These are phyloP conservation scores for Temnopleurus reevesii DNA, from an alignment of 53 echinoderm and acorn worm genomes.

Conservation along the genomic window DNA sequence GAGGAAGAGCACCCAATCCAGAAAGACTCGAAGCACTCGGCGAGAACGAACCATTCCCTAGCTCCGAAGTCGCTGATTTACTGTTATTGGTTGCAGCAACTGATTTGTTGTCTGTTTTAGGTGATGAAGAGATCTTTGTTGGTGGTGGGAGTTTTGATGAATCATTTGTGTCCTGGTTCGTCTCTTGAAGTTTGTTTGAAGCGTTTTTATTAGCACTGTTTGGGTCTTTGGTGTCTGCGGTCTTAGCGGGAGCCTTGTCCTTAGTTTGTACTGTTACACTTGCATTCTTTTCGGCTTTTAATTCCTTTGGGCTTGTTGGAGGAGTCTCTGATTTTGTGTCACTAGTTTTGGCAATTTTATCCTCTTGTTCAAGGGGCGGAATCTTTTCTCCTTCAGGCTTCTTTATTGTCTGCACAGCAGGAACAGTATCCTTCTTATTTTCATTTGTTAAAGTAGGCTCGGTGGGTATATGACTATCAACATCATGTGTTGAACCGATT, in stretches of 20 bases:
- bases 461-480: not conserved
- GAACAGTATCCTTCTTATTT: not conserved
- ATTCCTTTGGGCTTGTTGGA: not conserved
- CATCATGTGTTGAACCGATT: not conserved
- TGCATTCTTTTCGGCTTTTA: slow-evolving; percentile 3
- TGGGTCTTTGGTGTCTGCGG: not conserved
- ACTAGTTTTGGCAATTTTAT: not conserved
- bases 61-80: slow-evolving; percentile 10
- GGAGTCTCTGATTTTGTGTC: not conserved
- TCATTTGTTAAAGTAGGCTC: not conserved
- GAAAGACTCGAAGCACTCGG: slow-evolving; percentile 46
- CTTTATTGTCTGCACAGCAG: not conserved
- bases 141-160: not conserved
- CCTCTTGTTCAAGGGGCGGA: not conserved
- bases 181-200: not conserved
- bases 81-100: not conserved
- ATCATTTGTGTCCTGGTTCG: not conserved
- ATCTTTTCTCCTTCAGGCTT: not conserved
- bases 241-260: not conserved
- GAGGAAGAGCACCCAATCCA: slow-evolving; percentile 29
- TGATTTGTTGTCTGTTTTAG: not conserved
- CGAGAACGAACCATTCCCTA: slow-evolving; percentile 12
- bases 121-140: no score
- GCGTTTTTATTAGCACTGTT: not conserved
- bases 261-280: not conserved